Evolutionary conservation across 2,113 vertebrate genomes (phyloP).

Genomic region (Chaenocephalus aceratus): DNA sequence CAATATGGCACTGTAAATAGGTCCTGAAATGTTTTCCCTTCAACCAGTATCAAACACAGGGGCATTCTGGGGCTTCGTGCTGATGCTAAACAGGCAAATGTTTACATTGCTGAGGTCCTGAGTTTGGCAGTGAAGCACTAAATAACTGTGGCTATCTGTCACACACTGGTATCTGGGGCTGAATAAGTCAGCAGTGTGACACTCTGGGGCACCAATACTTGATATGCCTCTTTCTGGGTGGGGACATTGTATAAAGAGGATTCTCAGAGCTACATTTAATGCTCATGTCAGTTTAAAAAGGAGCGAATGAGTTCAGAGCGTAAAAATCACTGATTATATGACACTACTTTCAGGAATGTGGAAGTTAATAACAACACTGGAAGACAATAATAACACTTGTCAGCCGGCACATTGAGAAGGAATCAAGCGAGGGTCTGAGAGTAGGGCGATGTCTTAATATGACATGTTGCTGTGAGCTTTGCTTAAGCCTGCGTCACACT

Average conservation of each 20-base stretch:
- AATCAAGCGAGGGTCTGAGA: conserved; percentile 58
- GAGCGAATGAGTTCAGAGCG: conserved; percentile 51
- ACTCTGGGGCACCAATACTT: conserved; percentile 16
- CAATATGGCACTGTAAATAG: conserved; percentile 46
- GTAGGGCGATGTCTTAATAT: conserved; percentile 62
- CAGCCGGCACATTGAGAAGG: conserved; percentile 47
- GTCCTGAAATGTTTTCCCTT: conserved; percentile 17
- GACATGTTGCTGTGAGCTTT: conserved; percentile 65
- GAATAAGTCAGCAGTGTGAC: conserved; percentile 29
- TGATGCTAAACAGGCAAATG: conserved; percentile 49
- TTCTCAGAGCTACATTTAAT: neutral
- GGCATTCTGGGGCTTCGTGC: conserved; percentile 25
- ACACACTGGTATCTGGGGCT: conserved; percentile 6
- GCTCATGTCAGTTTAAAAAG: neutral
- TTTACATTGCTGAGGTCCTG: conserved; percentile 67
- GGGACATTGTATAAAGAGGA: conserved; percentile 24
- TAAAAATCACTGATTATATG: conserved; percentile 60
- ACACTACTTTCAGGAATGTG: conserved; percentile 69
- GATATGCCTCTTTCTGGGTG: conserved; percentile 8
- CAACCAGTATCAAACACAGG: conserved; percentile 30
- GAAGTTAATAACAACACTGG: conserved; percentile 62
- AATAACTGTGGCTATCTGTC: conserved; percentile 44
- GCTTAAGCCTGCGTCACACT: neutral
- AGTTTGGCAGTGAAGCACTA: conserved; percentile 60
- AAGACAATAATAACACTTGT: conserved; percentile 66